Percentiles rank a stretch among this genome's conserved stretches.
These are phyloP conservation scores for Aporophyla nigra DNA, from an alignment of 2,888 invertebrate species.

Conservation along the genomic window DNA sequence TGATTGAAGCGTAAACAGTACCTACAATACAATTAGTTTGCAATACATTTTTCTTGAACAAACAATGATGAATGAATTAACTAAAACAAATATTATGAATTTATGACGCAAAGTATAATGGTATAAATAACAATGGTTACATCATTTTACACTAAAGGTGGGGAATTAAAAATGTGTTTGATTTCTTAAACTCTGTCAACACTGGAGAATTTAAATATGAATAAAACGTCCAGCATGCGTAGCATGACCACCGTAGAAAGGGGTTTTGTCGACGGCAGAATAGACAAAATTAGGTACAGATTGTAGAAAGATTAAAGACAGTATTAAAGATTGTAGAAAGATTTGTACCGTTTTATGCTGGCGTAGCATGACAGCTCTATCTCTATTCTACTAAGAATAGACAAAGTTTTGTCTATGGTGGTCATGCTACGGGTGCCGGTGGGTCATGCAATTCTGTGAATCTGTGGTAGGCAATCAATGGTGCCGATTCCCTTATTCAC, in stretches of 20 bases:
- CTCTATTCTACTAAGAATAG: too few species aligned
- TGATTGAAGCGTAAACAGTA: conserved; percentile 1
- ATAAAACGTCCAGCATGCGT: conserved; percentile 20
- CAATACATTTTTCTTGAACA: conserved; percentile 29
- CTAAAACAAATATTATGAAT: conserved; percentile 19
- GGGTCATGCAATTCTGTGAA: not conserved
- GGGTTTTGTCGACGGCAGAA: too few species aligned
- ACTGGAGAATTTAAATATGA: conserved; percentile 4
- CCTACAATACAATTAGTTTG: not conserved
- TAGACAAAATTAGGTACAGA: too few species aligned
- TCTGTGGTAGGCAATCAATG: too few species aligned
- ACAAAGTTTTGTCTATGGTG: too few species aligned
- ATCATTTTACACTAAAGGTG: conserved; percentile 16
- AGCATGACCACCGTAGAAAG: too few species aligned
- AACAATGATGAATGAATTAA: conserved; percentile 32
- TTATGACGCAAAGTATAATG: conserved; percentile 20
- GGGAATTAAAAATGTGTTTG: conserved; percentile 16
- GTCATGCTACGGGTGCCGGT: too few species aligned
- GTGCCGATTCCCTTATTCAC: too few species aligned
- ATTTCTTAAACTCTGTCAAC: conserved; percentile 10
- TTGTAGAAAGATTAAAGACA: too few species aligned
- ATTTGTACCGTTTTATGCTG: too few species aligned
- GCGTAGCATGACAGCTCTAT: too few species aligned
- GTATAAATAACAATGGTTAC: conserved; percentile 20
- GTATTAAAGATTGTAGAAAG: too few species aligned